Evolutionary conservation across 2,113 vertebrate genomes (phyloP).

Genomic region (Clinocottus analis): DNA sequence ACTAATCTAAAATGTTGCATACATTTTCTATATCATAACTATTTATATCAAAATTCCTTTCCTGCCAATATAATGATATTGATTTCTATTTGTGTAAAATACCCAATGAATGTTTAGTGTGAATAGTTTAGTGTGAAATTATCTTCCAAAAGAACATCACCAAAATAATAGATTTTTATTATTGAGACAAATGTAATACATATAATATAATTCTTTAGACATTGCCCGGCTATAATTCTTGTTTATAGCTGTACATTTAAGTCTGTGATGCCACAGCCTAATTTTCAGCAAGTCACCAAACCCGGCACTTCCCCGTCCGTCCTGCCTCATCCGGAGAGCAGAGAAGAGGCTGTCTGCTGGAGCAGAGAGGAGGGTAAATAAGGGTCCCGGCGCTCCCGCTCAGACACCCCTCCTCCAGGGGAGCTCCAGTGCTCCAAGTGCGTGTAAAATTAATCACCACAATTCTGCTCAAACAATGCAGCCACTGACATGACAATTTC

Average conservation of each 20-base stretch:
- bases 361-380: conserved; percentile 54
- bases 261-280: conserved; percentile 13
- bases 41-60: background rate
- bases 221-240: background rate
- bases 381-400: conserved; percentile 56
- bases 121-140: background rate
- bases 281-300: conserved; percentile 32
- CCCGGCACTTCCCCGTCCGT: conserved; percentile 25
- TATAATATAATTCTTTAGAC: background rate
- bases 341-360: conserved; percentile 33
- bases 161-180: background rate
- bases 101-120: background rate
- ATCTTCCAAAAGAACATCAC: background rate
- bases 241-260: conserved; percentile 14
- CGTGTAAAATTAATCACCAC: conserved; percentile 83
- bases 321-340: conserved; percentile 25
- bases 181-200: background rate
- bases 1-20: background rate
- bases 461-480: conserved; percentile 83
- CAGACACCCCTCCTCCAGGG: conserved; percentile 67
- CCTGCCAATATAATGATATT: background rate
- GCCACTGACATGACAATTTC: conserved; percentile 83
- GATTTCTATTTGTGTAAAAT: background rate
- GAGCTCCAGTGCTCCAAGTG: conserved; percentile 70
- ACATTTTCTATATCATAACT: background rate